Conservation (phyloP, 1,140 invertebrate genomes). For the Scaptomyza graminum region DNA sequence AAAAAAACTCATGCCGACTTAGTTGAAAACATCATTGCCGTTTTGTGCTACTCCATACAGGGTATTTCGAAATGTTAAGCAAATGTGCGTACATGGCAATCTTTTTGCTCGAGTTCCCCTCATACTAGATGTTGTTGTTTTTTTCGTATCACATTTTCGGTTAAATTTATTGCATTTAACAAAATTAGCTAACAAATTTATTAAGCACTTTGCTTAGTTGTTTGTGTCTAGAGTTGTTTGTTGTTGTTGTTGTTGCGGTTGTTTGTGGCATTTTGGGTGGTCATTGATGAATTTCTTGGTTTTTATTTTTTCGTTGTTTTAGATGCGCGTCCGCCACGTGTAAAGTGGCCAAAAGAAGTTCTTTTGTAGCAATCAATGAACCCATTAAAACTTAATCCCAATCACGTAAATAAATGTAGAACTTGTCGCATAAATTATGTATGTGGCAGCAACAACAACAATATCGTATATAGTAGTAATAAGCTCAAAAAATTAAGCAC, state of each 20-base stretch:
- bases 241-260: not conserved
- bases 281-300: conserved; percentile 66
- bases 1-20: no score
- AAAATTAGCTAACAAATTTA: conserved; percentile 82
- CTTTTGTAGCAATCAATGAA: conserved; percentile 69
- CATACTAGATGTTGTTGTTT: conserved; percentile 35
- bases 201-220: conserved; percentile 67
- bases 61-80: conserved; percentile 44
- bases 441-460: conserved; percentile 44
- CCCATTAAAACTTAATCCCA: conserved; percentile 81
- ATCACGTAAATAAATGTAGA: conserved; percentile 77
- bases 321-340: conserved; percentile 65
- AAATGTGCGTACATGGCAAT: conserved; percentile 52
- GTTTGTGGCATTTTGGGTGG: conserved; percentile 7
- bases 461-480: conserved; percentile 42
- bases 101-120: conserved; percentile 27
- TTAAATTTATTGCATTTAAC: conserved; percentile 81
- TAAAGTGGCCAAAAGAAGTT: conserved; percentile 54
- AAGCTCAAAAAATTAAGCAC: conserved; percentile 73
- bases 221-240: not conserved
- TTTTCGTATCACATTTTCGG: conserved; percentile 75
- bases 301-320: no score
- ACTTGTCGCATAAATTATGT: conserved; percentile 82
- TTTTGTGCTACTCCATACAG: conserved; percentile 5
- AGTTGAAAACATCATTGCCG: not conserved